phyloP scores from a whole-genome alignment of 2,113 vertebrate species.

The Menura novaehollandiae region DNA sequence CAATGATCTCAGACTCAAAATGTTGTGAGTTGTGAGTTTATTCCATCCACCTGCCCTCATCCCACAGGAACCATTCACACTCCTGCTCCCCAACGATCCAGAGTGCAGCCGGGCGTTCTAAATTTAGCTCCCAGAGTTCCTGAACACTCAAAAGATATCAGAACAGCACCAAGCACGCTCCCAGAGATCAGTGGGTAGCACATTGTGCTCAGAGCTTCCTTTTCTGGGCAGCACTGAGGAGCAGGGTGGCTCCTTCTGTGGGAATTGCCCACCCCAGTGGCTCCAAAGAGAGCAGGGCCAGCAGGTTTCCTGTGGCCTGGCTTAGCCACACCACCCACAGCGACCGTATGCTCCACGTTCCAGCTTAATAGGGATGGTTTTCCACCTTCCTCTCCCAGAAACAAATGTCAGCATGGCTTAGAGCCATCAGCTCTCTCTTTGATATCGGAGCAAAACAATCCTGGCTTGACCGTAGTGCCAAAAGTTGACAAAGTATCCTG shows the following conservation, averaged over 20 bases:
- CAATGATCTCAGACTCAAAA: background rate
- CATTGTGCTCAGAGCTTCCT: conserved; percentile 24
- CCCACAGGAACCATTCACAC: background rate
- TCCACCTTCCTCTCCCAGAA: conserved; percentile 64
- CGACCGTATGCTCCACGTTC: conserved; percentile 42
- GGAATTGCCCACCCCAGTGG: conserved; percentile 49
- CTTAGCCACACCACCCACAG: conserved; percentile 59
- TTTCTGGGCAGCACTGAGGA: conserved; percentile 50
- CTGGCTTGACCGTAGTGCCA: background rate
- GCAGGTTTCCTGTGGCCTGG: conserved; percentile 40
- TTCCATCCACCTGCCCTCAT: background rate
- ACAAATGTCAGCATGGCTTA: conserved; percentile 62
- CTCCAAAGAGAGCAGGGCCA: background rate
- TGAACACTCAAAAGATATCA: background rate
- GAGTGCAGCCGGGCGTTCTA: background rate
- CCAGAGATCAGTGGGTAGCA: conserved; percentile 12
- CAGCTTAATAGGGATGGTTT: conserved; percentile 51
- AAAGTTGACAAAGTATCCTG: conserved; percentile 45
- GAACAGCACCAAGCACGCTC: background rate
- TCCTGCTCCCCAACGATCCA: background rate
- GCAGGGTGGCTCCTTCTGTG: conserved; percentile 48
- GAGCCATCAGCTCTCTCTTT: conserved; percentile 52
- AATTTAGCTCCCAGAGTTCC: conserved; percentile 35
- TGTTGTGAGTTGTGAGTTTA: background rate
- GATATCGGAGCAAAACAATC: conserved; percentile 33